Percentiles rank a stretch among this genome's conserved stretches.
phyloP scores from a whole-genome alignment of 30 jellyfish, hydroid and myxozoan genomes.

The Aurelia sp. region DNA sequence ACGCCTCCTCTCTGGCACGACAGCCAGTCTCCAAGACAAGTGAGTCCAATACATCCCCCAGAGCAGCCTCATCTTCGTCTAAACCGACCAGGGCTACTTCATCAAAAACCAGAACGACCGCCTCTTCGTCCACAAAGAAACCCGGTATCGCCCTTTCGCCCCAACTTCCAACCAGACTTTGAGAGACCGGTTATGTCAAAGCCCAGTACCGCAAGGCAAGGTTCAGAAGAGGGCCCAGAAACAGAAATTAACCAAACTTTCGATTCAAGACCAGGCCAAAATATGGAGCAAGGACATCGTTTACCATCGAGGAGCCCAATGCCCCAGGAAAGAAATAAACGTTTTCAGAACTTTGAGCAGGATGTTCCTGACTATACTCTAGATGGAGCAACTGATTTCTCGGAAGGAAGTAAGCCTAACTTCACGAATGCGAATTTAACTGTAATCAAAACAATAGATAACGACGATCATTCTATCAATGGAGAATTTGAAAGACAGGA shows the following conservation, averaged over 20 bases:
- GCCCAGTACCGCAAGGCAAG: background rate
- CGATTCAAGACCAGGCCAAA: background rate
- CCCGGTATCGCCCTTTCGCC: background rate
- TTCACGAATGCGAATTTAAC: background rate
- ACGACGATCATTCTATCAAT: background rate
- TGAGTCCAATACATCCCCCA: constrained; percentile 3
- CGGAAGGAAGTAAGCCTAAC: background rate
- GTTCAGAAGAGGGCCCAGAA: background rate
- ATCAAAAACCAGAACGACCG: constrained; percentile 8
- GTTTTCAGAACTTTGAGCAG: background rate
- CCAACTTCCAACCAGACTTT: background rate
- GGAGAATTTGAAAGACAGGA: background rate
- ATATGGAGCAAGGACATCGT: background rate
- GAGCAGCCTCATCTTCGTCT: constrained; percentile 33
- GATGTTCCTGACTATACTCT: background rate
- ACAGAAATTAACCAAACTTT: background rate
- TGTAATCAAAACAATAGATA: constrained; percentile 4
- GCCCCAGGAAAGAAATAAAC: background rate
- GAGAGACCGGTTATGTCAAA: background rate
- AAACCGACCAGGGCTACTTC: constrained; percentile 21
- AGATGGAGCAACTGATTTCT: background rate
- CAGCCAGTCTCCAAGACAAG: constrained; percentile 1
- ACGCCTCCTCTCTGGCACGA: constrained; percentile 30
- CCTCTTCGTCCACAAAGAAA: background rate
- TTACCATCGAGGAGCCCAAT: background rate